Conservation (phyloP, 2,113 vertebrate species). For the Carlito syrichta region DNA sequence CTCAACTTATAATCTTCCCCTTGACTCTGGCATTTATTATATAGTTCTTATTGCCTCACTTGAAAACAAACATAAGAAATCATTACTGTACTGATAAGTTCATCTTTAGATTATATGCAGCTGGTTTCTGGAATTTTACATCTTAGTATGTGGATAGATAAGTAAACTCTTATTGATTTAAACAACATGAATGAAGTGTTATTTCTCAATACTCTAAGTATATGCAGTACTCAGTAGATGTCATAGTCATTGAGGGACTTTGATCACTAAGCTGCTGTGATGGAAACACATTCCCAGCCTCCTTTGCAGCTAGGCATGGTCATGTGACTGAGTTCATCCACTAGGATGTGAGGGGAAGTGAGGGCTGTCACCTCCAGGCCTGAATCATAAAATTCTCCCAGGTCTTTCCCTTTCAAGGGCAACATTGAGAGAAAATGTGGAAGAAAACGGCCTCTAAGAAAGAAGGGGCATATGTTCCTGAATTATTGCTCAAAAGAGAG, state of each 20-base stretch:
- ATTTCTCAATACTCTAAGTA: background rate
- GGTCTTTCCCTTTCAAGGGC: background rate
- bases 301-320: background rate
- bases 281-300: background rate
- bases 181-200: background rate
- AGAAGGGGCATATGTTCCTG: background rate
- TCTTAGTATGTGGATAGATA: slow-evolving; percentile 21
- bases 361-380: background rate
- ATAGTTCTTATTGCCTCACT: background rate
- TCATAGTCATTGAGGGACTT: background rate
- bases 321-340: background rate
- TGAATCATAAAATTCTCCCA: background rate
- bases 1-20: slow-evolving; percentile 42
- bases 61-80: background rate
- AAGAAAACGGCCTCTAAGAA: background rate
- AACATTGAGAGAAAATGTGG: background rate
- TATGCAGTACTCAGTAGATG: too few relatives aligned
- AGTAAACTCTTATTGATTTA: background rate
- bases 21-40: slow-evolving; percentile 49
- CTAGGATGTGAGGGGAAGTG: background rate
- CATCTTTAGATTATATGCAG: slow-evolving; percentile 28
- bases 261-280: background rate
- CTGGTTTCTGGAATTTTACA: slow-evolving; percentile 43
- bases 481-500: background rate
- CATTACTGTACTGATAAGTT: slow-evolving; percentile 22